Percentiles rank a stretch among this genome's conserved stretches.
phyloP scores from a whole-genome alignment of 1,140 invertebrate genomes.

The Trachymyrmex cornetzi region DNA sequence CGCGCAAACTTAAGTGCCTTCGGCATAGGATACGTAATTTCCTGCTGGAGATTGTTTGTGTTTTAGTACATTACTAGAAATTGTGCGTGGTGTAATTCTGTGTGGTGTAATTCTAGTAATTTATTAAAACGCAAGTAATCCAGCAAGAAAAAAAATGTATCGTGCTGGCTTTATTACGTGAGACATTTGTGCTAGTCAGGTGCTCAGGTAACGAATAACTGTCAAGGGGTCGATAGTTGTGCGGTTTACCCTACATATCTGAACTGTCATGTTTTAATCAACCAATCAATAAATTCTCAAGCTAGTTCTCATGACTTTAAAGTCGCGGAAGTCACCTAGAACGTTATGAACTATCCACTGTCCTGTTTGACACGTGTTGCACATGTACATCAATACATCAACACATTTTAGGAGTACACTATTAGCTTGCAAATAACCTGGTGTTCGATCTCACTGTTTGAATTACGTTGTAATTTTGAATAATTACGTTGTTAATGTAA shows the following conservation, averaged over 20 bases:
- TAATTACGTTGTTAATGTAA: neutral
- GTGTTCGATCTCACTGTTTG: neutral
- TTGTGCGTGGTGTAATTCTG: too few relatives aligned
- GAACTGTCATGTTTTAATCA: constrained; percentile 76
- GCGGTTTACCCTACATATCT: constrained; percentile 73
- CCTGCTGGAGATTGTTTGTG: too few relatives aligned
- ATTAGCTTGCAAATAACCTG: neutral
- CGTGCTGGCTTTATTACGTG: constrained; percentile 48
- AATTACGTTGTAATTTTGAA: neutral
- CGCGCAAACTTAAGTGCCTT: neutral
- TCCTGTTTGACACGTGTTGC: constrained; percentile 58
- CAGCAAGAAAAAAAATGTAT: too few relatives aligned
- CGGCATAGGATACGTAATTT: too few relatives aligned
- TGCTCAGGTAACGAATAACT: constrained; percentile 69
- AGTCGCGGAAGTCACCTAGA: constrained; percentile 70
- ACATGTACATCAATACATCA: constrained; percentile 16
- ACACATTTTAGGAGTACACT: constrained; percentile 22
- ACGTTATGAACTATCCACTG: constrained; percentile 46
- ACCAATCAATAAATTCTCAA: constrained; percentile 75
- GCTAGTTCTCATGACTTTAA: constrained; percentile 71
- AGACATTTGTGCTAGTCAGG: constrained; percentile 39
- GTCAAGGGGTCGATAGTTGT: constrained; percentile 71
- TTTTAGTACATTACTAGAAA: too few relatives aligned
- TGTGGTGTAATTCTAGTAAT: too few relatives aligned
- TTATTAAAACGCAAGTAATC: too few relatives aligned